Evolutionary conservation across 2,888 invertebrate species (phyloP).

Genomic region (Hirtodrosophila alboralis): DNA sequence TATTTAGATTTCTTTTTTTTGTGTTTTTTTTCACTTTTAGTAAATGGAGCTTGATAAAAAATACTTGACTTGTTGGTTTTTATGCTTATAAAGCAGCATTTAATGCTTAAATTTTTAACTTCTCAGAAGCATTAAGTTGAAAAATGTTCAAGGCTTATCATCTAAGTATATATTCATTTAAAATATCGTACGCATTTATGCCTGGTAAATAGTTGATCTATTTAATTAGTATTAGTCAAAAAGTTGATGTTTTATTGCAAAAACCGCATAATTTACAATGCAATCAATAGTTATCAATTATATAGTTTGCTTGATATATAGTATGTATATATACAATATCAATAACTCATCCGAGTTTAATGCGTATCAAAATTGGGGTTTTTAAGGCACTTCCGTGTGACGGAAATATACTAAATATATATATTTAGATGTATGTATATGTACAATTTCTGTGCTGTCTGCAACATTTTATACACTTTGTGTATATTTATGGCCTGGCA

Average conservation of each 20-base stretch:
- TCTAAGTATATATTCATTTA: slow-evolving; percentile 53
- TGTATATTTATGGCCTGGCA: slow-evolving; percentile 54
- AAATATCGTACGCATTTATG: slow-evolving; percentile 75
- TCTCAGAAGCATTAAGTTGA: slow-evolving; percentile 75
- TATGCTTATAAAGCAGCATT: slow-evolving; percentile 67
- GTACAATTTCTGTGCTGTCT: slow-evolving; percentile 37
- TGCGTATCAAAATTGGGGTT: slow-evolving; percentile 63
- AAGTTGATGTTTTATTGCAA: slow-evolving; percentile 68
- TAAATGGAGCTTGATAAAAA: slow-evolving; percentile 68
- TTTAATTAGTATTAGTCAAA: slow-evolving; percentile 72
- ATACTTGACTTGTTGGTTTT: slow-evolving; percentile 52
- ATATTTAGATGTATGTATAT: slow-evolving; percentile 24
- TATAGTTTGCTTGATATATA: slow-evolving; percentile 26
- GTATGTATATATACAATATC: slow-evolving; percentile 40
- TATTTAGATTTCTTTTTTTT: slow-evolving; percentile 10
- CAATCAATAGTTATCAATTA: slow-evolving; percentile 31
- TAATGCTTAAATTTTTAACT: slow-evolving; percentile 74
- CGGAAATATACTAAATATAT: slow-evolving; percentile 81
- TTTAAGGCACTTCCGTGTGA: slow-evolving; percentile 84
- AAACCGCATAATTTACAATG: slow-evolving; percentile 70
- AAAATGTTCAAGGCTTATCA: slow-evolving; percentile 46
- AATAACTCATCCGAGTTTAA: slow-evolving; percentile 51
- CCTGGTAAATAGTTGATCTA: slow-evolving; percentile 68
- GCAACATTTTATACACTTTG: slow-evolving; percentile 49
- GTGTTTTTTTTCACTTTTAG: slow-evolving; percentile 38